Conservation (phyloP, 2,888 invertebrate genomes). For the Horisme vitalbata region DNA sequence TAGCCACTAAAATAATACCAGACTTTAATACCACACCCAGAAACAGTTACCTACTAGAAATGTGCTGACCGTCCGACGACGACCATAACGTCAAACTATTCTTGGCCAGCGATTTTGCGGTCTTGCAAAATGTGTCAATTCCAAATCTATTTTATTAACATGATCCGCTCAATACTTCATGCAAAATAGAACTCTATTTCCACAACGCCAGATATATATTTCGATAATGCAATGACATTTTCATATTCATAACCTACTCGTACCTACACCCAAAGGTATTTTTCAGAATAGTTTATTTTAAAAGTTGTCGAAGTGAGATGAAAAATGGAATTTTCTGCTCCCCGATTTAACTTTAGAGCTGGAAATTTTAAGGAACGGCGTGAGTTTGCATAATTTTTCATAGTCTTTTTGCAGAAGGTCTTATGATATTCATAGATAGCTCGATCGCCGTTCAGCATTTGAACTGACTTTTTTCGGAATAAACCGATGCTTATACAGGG, state of each 20-base stretch:
- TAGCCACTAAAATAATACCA: too few relatives aligned
- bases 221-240: slow-evolving; percentile 41
- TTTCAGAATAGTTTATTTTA: slow-evolving; percentile 34
- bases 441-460: too few relatives aligned
- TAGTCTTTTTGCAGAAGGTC: slow-evolving; percentile 16
- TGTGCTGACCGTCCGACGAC: slow-evolving; percentile 6
- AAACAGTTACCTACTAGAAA: neutral
- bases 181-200: slow-evolving; percentile 14
- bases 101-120: slow-evolving; percentile 14
- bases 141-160: slow-evolving; percentile 24
- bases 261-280: slow-evolving; percentile 30
- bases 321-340: slow-evolving; percentile 34
- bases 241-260: slow-evolving; percentile 41
- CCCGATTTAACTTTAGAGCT: slow-evolving; percentile 29
- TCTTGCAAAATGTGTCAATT: slow-evolving; percentile 26
- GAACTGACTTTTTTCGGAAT: too few relatives aligned
- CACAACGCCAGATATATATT: slow-evolving; percentile 26
- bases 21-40: too few relatives aligned
- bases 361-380: slow-evolving; percentile 28
- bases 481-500: too few relatives aligned
- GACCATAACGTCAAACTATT: slow-evolving; percentile 4
- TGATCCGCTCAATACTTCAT: slow-evolving; percentile 12
- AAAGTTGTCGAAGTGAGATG: slow-evolving; percentile 36
- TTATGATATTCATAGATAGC: slow-evolving; percentile 18
- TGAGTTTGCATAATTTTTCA: slow-evolving; percentile 33